Evolutionary conservation across 2,797 vertebrate genomes (phyloP).

Genomic region (Mus spretus): DNA sequence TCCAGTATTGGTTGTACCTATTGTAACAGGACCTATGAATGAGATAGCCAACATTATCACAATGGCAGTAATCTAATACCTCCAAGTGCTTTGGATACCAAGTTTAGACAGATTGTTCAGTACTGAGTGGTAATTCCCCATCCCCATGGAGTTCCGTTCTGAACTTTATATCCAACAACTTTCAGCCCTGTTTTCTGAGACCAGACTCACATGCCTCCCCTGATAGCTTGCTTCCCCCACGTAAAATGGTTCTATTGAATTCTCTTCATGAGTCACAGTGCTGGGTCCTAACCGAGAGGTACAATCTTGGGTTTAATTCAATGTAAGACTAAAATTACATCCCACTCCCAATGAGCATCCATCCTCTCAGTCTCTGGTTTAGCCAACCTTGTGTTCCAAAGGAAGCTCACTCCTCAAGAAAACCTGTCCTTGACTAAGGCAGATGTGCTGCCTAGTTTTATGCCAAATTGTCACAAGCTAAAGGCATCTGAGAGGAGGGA

Average conservation of each 20-base stretch:
- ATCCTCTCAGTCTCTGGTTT: neutral
- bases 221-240: neutral
- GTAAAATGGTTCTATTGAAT: neutral
- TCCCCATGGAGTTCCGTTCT: neutral
- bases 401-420: neutral
- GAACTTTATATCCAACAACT: neutral
- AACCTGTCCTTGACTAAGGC: neutral
- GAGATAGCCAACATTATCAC: neutral
- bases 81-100: too few species aligned
- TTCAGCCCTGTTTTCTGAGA: neutral
- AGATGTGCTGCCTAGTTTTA: neutral
- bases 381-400: neutral
- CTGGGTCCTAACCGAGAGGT: neutral
- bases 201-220: neutral
- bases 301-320: neutral
- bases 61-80: neutral
- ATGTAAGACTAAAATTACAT: slow-evolving; percentile 1
- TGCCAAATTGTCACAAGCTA: neutral
- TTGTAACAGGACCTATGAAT: neutral
- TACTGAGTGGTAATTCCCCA: neutral
- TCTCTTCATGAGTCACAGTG: neutral
- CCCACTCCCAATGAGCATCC: neutral
- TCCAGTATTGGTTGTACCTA: neutral
- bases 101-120: neutral
- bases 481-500: neutral